Evolutionary conservation across 2,797 vertebrate species (phyloP), one percentile per base, ranked within the genome.

Genomic region (Tiaroga cobitis): DNA sequence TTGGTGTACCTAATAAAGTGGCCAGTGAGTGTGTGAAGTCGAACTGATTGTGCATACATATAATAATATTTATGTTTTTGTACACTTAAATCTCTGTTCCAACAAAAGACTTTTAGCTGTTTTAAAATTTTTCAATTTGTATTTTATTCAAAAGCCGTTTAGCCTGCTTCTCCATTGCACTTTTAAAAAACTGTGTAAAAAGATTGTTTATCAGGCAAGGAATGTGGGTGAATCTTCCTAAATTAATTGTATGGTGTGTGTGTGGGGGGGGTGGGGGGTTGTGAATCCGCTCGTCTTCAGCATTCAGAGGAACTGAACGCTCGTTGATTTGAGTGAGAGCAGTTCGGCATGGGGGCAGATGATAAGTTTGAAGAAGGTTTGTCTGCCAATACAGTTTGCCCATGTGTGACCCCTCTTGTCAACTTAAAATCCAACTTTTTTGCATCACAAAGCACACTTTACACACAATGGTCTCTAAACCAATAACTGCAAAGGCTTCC

Each of bases 381-480:
- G 91, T 90, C 88, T 89, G 85, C 85, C 72, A 88, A 70, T 90
- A 81, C 72, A 85, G 49, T 82, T 85, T 77, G 54, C 26, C 61
- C 79, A 68, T 68, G 34, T 69, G 80, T 87, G 82, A 84, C 89
- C 89, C 86, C 85, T 85, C 90, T 88, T 80, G 39, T 87, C 90
- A 90, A 87, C 91, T 90, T 88, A 89, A 84, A 87, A 91, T 90
- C 86, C 89, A 75, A 0, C 3, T 94, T 95, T 85, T 85, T 95
- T 93, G 91, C 95, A 95, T 95, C 83, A 94, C 92, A 95, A 95
- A 93, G 90, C 88, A 43, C 77, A 92, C 89, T 93, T 92, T 87
- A 86, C 90, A 90, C 87, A 92, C 92, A 91, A 92, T 93, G 87
- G 88, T 41, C 80, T 90, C 91, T 88, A 84, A 89, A 90, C 90